phyloP scores from a whole-genome alignment of 2,888 invertebrate species.

The Drosophila cognata region DNA sequence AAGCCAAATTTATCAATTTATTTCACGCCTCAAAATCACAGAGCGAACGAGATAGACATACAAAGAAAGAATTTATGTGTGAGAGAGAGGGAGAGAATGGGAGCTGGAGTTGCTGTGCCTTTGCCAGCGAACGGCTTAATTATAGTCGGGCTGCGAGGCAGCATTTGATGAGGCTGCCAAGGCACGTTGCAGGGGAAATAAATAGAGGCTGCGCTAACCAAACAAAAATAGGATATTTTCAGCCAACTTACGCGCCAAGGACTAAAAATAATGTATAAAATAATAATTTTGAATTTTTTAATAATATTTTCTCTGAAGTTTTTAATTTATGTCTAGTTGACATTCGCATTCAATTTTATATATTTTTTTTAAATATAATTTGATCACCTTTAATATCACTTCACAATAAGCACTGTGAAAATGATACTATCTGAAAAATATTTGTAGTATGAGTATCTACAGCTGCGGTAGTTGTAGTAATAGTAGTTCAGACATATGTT shows the following conservation, averaged over 20 bases:
- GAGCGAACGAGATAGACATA: constrained; percentile 1
- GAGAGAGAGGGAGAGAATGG: background rate
- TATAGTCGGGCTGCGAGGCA: constrained; percentile 43
- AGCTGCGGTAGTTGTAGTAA: no score
- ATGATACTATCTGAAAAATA: background rate
- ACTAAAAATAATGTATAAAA: background rate
- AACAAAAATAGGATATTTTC: background rate
- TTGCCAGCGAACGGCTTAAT: constrained; percentile 75
- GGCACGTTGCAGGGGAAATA: background rate
- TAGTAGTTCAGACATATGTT: no score
- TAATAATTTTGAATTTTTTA: no score
- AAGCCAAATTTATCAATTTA: constrained; percentile 82
- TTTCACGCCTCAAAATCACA: constrained; percentile 80
- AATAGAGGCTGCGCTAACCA: background rate
- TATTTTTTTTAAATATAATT: background rate
- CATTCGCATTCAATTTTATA: no score
- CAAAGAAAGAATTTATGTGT: background rate
- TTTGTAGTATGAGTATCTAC: background rate
- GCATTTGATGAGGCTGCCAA: constrained; percentile 17
- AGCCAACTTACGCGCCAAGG: background rate
- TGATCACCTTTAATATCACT: background rate
- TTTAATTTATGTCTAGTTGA: no score
- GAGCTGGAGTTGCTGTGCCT: background rate
- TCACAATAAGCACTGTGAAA: background rate
- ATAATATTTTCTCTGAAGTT: no score